These are phyloP conservation scores for Steatocranus sp. DNA, from an alignment of 2,797 vertebrate species.

Conservation along the genomic window DNA sequence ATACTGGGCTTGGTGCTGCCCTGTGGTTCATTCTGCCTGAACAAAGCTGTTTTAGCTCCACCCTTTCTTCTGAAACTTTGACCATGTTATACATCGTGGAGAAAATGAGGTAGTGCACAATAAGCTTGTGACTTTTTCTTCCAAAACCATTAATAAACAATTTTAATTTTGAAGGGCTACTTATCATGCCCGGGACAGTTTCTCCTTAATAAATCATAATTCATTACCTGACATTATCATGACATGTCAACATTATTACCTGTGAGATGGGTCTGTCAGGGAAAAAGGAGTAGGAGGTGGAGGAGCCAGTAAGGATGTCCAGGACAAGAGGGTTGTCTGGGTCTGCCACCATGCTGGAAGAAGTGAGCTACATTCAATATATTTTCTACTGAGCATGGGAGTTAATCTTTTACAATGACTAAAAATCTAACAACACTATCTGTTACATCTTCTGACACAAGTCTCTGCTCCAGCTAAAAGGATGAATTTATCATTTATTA, in stretches of 20 bases:
- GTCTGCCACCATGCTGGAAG: slow-evolving; percentile 92
- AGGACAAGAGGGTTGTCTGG: slow-evolving; percentile 94
- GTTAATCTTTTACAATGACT: not conserved
- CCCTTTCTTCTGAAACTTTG: not conserved
- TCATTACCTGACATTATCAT: not conserved
- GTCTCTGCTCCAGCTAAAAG: not conserved
- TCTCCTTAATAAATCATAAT: not conserved
- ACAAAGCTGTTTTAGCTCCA: not conserved
- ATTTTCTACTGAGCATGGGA: not conserved
- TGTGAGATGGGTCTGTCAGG: slow-evolving; percentile 94
- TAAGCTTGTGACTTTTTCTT: not conserved
- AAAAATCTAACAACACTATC: not conserved
- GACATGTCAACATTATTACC: slow-evolving; percentile 61
- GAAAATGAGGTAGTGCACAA: not conserved
- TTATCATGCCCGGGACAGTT: not conserved
- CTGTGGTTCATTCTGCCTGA: not conserved
- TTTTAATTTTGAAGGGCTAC: not conserved
- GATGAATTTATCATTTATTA: not conserved
- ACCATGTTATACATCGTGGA: not conserved
- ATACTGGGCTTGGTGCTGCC: not conserved
- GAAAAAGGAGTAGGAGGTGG: slow-evolving; percentile 96
- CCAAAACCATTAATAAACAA: not conserved
- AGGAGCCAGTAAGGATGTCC: slow-evolving; percentile 96
- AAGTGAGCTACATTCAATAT: not conserved
- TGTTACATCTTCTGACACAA: not conserved